These are phyloP conservation scores for Malthinus seriepunctatus DNA, from an alignment of 2,888 invertebrate species.

Conservation along the genomic window DNA sequence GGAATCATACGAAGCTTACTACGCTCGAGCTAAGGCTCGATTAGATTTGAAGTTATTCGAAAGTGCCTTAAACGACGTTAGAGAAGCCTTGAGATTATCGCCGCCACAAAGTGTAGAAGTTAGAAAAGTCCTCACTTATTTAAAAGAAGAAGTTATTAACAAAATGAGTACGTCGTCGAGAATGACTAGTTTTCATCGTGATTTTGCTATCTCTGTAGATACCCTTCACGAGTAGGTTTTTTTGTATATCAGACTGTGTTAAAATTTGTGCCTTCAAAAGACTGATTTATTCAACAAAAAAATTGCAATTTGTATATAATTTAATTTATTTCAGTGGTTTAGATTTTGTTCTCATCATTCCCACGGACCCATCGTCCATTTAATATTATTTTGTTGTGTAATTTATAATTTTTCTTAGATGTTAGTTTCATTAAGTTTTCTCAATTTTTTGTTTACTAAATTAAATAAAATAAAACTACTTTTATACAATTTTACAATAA, in stretches of 20 bases:
- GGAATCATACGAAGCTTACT: slow-evolving; percentile 90
- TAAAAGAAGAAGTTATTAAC: slow-evolving; percentile 74
- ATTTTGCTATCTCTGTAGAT: slow-evolving; percentile 52
- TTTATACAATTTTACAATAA: slow-evolving; percentile 8
- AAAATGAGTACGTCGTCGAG: slow-evolving; percentile 49
- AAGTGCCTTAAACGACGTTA: slow-evolving; percentile 78
- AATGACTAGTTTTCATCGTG: slow-evolving; percentile 42
- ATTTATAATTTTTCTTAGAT: slow-evolving; percentile 31
- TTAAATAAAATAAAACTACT: slow-evolving; percentile 9
- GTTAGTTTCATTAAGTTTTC: slow-evolving; percentile 9
- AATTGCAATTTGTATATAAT: slow-evolving; percentile 38
- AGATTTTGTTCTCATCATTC: slow-evolving; percentile 45
- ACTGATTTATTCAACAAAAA: slow-evolving; percentile 25
- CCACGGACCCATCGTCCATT: slow-evolving; percentile 41
- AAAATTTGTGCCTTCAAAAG: slow-evolving; percentile 22
- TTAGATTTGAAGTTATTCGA: slow-evolving; percentile 75
- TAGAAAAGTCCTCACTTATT: slow-evolving; percentile 70
- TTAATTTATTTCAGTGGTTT: slow-evolving; percentile 43
- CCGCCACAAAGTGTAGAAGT: slow-evolving; percentile 75
- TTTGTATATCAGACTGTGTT: slow-evolving; percentile 50
- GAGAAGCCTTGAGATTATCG: slow-evolving; percentile 75
- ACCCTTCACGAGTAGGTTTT: slow-evolving; percentile 48
- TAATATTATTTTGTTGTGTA: slow-evolving; percentile 36
- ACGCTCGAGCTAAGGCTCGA: slow-evolving; percentile 86
- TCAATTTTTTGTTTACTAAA: slow-evolving; percentile 7